Conservation (phyloP, 2,888 invertebrate species). For the Lasioglossum vierecki region DNA sequence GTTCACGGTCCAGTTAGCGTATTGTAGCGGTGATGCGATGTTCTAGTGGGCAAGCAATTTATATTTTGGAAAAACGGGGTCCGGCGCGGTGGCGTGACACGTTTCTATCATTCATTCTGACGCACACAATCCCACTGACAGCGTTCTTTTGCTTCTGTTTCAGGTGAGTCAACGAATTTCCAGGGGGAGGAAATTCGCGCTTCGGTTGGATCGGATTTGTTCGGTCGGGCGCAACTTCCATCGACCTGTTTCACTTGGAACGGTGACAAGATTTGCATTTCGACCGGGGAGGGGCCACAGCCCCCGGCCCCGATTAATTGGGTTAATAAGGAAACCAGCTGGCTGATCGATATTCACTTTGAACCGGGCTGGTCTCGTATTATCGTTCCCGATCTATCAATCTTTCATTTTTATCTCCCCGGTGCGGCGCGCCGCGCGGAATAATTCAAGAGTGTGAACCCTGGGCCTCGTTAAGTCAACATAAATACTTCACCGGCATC, state of each 20-base stretch:
- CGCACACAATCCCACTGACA: background rate
- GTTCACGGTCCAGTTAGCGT: background rate
- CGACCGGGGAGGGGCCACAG: constrained; percentile 4
- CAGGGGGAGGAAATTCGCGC: background rate
- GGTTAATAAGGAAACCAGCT: constrained; percentile 50
- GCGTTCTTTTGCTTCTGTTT: constrained; percentile 35
- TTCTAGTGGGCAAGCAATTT: background rate
- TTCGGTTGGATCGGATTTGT: constrained; percentile 27
- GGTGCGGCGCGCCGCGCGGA: constrained; percentile 2
- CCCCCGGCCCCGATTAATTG: constrained; percentile 39
- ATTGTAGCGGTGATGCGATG: background rate
- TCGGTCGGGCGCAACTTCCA: constrained; percentile 20
- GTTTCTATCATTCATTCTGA: background rate
- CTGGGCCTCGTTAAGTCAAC: constrained; percentile 18
- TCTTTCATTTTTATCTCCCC: constrained; percentile 41
- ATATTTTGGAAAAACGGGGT: background rate
- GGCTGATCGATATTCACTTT: constrained; percentile 51
- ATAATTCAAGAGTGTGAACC: constrained; percentile 37
- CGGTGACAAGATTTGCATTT: constrained; percentile 51
- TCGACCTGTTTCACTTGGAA: constrained; percentile 56
- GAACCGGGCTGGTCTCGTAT: constrained; percentile 10
- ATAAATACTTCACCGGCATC: background rate
- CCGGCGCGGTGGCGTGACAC: background rate
- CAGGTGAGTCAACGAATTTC: constrained; percentile 41
- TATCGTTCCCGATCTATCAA: constrained; percentile 39